Evolutionary conservation across 2,888 invertebrate species (phyloP).

Genomic region (Sicus ferrugineus): DNA sequence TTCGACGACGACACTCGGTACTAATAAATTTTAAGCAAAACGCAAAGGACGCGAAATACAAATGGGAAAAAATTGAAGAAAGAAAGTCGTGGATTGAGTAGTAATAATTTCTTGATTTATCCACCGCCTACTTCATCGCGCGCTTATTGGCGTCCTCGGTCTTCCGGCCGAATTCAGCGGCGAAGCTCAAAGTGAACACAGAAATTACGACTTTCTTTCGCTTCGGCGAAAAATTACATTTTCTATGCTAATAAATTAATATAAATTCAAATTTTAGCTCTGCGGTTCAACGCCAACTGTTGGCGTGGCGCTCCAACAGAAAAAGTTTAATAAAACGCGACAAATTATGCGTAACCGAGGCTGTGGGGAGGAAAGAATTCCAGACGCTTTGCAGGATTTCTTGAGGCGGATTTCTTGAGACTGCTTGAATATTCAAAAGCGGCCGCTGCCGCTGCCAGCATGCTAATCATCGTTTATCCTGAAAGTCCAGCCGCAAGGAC

Average conservation of each 20-base stretch:
- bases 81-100: too few species aligned
- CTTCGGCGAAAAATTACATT: conserved; percentile 37
- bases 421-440: conserved; percentile 39
- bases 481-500: too few species aligned
- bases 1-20: conserved; percentile 2
- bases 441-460: too few species aligned
- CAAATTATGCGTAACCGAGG: conserved; percentile 39
- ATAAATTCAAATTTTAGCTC: conserved; percentile 60
- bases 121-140: too few species aligned
- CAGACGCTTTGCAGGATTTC: background rate
- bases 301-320: conserved; percentile 33
- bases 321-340: conserved; percentile 40
- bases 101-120: too few species aligned
- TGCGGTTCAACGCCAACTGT: conserved; percentile 36
- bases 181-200: too few species aligned
- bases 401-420: background rate
- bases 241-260: conserved; percentile 63
- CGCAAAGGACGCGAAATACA: background rate
- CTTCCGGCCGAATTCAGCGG: too few species aligned
- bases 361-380: background rate
- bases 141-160: too few species aligned
- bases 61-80: background rate
- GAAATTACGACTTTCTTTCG: background rate
- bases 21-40: conserved; percentile 19
- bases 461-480: conserved; percentile 33